Evolutionary conservation across 2,797 vertebrate species (phyloP), one percentile per base, ranked within the genome.

Genomic region (Dermochelys coriacea): DNA sequence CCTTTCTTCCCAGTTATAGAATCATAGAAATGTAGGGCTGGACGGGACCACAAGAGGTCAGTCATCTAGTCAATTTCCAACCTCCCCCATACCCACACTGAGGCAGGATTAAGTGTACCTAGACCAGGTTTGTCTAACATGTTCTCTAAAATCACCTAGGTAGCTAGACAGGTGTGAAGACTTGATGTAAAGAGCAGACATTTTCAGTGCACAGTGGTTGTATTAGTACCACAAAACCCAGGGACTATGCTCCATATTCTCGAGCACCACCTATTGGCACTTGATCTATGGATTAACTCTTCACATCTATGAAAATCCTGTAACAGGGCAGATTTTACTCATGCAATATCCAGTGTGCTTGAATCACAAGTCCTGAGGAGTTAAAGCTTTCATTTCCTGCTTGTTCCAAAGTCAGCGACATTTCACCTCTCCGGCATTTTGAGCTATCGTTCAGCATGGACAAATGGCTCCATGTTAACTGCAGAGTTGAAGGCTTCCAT

Each of bases 1-100:
- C 91, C 89, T 96, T 96, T 94, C 61, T 71, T 95, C 75, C 34
- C 29, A 41, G 5, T 4, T 86, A 75, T 82, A n/a, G 15, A 64
- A 64, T n/a, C 31, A 34, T 64, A 15, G 47, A 31, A 80, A 83
- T 81, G 5, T 41, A 59, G 37, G 41, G 23, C 68, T 79, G 12
- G 49, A 50, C n/a, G 49, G 37, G 27, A 45, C 75, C 31, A 6
- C 52, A 27, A 23, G 37, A 34, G 68, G 47, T 81, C 37, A 77
- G 47, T 81, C 37, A 77, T 59, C 16, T 82, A 59, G 64, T n/a
- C 31, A 12, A 84, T 87, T 52, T 64, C 61, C 19, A 25, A 23
- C 55, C 25, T 47, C 47, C 47, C 75, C 11, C 51, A 52, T 19
- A 21, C 29, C 4, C 31, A 18, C 11, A 4, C 31, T 15, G 31